phyloP scores from a whole-genome alignment of 2,797 vertebrate genomes.

The Petrocephalus schoutedeni region DNA sequence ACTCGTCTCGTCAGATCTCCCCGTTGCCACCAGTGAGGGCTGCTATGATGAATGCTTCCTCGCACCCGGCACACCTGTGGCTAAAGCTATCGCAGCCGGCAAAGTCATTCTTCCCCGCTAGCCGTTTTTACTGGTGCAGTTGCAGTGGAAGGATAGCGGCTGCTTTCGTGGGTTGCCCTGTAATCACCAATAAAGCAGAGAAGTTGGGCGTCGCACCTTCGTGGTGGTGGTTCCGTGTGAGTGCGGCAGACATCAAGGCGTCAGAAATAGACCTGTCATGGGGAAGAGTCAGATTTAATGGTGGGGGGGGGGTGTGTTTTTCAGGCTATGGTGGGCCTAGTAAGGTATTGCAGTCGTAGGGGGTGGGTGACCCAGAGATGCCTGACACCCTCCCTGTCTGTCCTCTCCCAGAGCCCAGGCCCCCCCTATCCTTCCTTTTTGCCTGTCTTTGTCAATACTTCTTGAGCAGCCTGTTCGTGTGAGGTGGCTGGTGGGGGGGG shows the following conservation, averaged over 20 bases:
- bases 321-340: not conserved
- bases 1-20: not conserved
- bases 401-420: not conserved
- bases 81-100: not conserved
- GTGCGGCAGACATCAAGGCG: constrained; percentile 11
- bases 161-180: not conserved
- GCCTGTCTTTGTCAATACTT: constrained; percentile 31
- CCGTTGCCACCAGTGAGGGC: not conserved
- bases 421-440: not conserved
- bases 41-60: not conserved
- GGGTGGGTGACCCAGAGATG: not conserved
- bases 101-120: not conserved
- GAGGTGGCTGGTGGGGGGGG: not conserved
- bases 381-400: not conserved
- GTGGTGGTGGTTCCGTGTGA: not conserved
- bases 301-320: not conserved
- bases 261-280: not conserved
- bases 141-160: not conserved
- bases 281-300: not conserved
- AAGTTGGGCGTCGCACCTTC: not conserved
- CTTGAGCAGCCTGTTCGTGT: constrained; percentile 66
- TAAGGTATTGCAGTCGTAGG: not conserved
- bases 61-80: not conserved
- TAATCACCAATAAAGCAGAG: not conserved
- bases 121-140: not conserved